Conservation (phyloP, 2,888 invertebrate species). For the Drosophila flavopinicola region DNA sequence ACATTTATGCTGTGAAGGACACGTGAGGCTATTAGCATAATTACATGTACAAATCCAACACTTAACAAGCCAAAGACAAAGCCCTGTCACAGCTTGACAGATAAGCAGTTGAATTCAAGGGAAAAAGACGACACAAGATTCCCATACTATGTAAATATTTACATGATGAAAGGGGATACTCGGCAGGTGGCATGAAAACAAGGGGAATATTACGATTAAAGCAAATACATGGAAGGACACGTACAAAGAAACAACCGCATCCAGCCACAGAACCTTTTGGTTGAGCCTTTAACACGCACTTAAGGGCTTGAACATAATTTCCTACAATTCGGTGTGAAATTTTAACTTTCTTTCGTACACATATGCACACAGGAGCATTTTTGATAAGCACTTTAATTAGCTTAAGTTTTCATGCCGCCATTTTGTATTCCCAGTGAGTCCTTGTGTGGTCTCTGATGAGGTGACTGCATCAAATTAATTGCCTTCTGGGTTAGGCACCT, state of each 20-base stretch:
- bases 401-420: slow-evolving; percentile 57
- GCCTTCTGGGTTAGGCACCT: slow-evolving; percentile 32
- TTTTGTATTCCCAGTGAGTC: slow-evolving; percentile 39
- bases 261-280: slow-evolving; percentile 17
- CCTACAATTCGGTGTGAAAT: slow-evolving; percentile 42
- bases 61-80: slow-evolving; percentile 28
- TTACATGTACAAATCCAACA: slow-evolving; percentile 44
- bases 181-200: slow-evolving; percentile 18
- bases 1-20: slow-evolving; percentile 18
- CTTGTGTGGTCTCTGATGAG: slow-evolving; percentile 32
- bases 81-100: slow-evolving; percentile 31
- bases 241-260: slow-evolving; percentile 7
- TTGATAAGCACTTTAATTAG: slow-evolving; percentile 62
- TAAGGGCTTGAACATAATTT: slow-evolving; percentile 55
- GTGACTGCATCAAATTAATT: slow-evolving; percentile 66
- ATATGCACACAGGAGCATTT: slow-evolving; percentile 15
- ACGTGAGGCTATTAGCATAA: slow-evolving; percentile 52
- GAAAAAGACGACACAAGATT: slow-evolving; percentile 15
- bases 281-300: slow-evolving; percentile 48
- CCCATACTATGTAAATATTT: slow-evolving; percentile 61
- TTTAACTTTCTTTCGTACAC: slow-evolving; percentile 40
- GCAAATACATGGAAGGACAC: slow-evolving; percentile 26
- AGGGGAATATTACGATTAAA: slow-evolving; percentile 20
- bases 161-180: slow-evolving; percentile 14
- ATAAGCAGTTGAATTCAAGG: slow-evolving; percentile 4